Evolutionary conservation across 2,888 invertebrate genomes (phyloP).

Genomic region (Scrobipalpa atriplicella): DNA sequence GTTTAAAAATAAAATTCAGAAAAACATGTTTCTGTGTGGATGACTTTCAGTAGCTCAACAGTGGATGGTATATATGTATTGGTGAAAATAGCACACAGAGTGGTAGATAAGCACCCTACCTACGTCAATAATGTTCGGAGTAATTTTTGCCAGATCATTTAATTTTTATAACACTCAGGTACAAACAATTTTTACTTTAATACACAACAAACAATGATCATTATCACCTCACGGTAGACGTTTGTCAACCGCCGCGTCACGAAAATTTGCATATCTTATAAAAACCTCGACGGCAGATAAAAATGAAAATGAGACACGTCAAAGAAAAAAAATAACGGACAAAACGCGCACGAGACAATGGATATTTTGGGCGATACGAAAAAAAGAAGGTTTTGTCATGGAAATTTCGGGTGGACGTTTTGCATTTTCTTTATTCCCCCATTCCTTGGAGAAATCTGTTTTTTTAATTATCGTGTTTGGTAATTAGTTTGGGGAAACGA

Average conservation of each 20-base stretch:
- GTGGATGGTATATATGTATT: too few species aligned
- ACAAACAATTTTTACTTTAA: conserved; percentile 10
- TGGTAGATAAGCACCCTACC: too few species aligned
- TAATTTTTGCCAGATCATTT: background rate
- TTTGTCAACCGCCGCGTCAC: conserved; percentile 57
- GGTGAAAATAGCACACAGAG: too few species aligned
- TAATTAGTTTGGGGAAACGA: conserved; percentile 81
- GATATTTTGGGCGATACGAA: conserved; percentile 77
- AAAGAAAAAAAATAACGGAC: conserved; percentile 72
- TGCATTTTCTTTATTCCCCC: conserved; percentile 78
- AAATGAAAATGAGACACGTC: conserved; percentile 80
- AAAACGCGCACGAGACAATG: conserved; percentile 75
- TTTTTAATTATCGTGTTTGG: conserved; percentile 82
- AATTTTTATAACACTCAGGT: background rate
- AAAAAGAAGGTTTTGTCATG: conserved; percentile 77
- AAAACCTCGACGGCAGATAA: conserved; percentile 75
- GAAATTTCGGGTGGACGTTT: conserved; percentile 79
- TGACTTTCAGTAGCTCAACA: too few species aligned
- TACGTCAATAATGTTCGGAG: background rate
- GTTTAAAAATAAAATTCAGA: too few species aligned
- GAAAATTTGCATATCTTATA: conserved; percentile 80
- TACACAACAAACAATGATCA: conserved; percentile 30
- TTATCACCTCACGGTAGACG: conserved; percentile 49
- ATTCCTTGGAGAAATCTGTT: conserved; percentile 74
- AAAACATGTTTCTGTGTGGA: too few species aligned